Percentiles rank a stretch among this genome's conserved stretches.
These are phyloP conservation scores for Embidobia sp. DNA, from an alignment of 2,888 invertebrate species.

Conservation along the genomic window DNA sequence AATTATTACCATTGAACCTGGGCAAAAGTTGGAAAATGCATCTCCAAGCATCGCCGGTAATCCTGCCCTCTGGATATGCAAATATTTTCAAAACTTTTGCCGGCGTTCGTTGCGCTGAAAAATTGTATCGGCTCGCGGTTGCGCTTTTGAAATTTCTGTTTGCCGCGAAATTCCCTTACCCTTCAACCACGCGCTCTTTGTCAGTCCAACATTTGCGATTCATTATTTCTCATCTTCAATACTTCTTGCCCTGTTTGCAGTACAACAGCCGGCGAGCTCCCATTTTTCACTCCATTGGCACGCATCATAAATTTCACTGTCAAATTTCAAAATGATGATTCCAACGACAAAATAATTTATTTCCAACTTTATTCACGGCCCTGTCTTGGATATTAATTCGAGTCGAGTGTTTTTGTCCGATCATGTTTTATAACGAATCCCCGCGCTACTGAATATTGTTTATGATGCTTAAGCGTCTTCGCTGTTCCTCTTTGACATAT, in stretches of 20 bases:
- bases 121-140: too few species aligned
- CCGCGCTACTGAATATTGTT: not conserved
- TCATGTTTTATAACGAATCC: slow-evolving; percentile 9
- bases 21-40: too few species aligned
- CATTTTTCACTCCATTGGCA: slow-evolving; percentile 53
- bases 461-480: not conserved
- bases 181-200: slow-evolving; percentile 1
- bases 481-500: too few species aligned
- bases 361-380: not conserved
- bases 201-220: slow-evolving; percentile 38
- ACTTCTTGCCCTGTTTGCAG: slow-evolving; percentile 24
- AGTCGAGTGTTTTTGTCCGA: too few species aligned
- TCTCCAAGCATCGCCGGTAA: too few species aligned
- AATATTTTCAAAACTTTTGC: too few species aligned
- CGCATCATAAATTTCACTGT: slow-evolving; percentile 51
- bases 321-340: slow-evolving; percentile 45
- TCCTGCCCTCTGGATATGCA: too few species aligned
- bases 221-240: slow-evolving; percentile 52
- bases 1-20: slow-evolving; percentile 39
- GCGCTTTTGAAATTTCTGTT: too few species aligned
- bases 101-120: too few species aligned
- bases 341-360: slow-evolving; percentile 44
- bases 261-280: slow-evolving; percentile 32
- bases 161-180: not conserved
- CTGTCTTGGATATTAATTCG: slow-evolving; percentile 15